These are phyloP conservation scores for Ambastaia sidthimunki DNA, from an alignment of 2,797 vertebrate species.

Conservation along the genomic window DNA sequence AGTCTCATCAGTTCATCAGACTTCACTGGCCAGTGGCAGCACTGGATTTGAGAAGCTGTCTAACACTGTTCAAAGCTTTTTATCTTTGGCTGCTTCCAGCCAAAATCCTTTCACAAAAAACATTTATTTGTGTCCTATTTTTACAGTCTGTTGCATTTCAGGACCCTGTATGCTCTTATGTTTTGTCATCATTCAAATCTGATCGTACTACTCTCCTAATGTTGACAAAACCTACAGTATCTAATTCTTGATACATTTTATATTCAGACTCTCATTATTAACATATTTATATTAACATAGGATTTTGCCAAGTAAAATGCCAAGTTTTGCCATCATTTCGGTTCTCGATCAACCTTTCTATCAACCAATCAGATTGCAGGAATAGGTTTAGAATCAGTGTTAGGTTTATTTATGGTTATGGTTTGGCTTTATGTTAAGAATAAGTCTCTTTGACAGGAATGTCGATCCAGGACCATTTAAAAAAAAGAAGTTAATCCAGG, in stretches of 20 bases:
- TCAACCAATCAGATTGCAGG: too few species aligned
- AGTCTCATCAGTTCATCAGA: not conserved
- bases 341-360: too few species aligned
- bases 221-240: not conserved
- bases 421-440: too few species aligned
- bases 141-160: not conserved
- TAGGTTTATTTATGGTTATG: too few species aligned
- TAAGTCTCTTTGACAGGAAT: too few species aligned
- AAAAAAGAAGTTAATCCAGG: too few species aligned
- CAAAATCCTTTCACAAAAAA: not conserved
- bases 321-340: too few species aligned
- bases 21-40: not conserved
- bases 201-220: not conserved
- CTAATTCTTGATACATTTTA: not conserved
- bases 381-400: too few species aligned
- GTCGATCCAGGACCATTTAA: too few species aligned
- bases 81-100: conserved; percentile 12
- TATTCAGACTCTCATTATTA: too few species aligned
- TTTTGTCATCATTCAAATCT: not conserved
- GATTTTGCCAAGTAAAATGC: too few species aligned
- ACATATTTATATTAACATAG: too few species aligned
- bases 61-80: conserved; percentile 8
- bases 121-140: conserved; percentile 5
- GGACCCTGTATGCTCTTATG: not conserved
- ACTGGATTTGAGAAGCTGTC: conserved; percentile 7